Evolutionary conservation across 1,140 invertebrate genomes (phyloP).

Genomic region (Doryteuthis pealeii): DNA sequence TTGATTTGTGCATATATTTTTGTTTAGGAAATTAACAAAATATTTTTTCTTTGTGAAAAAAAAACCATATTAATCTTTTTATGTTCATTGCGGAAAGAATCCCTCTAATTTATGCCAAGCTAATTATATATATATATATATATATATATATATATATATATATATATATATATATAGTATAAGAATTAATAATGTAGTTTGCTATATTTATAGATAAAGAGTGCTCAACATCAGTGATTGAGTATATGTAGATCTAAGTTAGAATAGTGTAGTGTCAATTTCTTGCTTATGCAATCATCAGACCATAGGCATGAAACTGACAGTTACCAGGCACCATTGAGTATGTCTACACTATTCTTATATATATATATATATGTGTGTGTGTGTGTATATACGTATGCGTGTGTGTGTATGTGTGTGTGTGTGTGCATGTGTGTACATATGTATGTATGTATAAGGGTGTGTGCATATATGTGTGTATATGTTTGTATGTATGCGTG

Average conservation of each 20-base stretch:
- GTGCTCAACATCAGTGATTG: not conserved
- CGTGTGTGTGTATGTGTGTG: not conserved
- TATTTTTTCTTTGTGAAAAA: too few relatives aligned
- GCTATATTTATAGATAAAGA: not conserved
- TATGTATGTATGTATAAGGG: not conserved
- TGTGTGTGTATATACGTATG: not conserved
- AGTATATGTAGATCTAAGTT: not conserved
- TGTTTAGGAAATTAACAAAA: too few relatives aligned
- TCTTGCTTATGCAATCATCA: not conserved
- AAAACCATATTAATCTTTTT: too few relatives aligned
- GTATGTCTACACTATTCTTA: too few relatives aligned
- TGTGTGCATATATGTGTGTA: not conserved
- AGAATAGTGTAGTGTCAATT: not conserved
- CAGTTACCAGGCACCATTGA: too few relatives aligned
- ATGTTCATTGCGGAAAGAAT: too few relatives aligned
- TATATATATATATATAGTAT: slow-evolving; percentile 1
- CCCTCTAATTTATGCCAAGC: too few relatives aligned
- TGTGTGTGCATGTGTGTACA: not conserved
- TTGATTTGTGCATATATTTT: too few relatives aligned
- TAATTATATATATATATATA: not conserved
- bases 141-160: slow-evolving; percentile 4
- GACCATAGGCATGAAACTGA: not conserved
- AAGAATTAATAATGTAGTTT: not conserved
- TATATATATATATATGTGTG: not conserved
- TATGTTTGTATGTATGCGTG: not conserved